Percentiles rank a stretch among this genome's conserved stretches.
Conservation (phyloP, 2,888 invertebrate genomes). For the Zygogramma bicolorata region DNA sequence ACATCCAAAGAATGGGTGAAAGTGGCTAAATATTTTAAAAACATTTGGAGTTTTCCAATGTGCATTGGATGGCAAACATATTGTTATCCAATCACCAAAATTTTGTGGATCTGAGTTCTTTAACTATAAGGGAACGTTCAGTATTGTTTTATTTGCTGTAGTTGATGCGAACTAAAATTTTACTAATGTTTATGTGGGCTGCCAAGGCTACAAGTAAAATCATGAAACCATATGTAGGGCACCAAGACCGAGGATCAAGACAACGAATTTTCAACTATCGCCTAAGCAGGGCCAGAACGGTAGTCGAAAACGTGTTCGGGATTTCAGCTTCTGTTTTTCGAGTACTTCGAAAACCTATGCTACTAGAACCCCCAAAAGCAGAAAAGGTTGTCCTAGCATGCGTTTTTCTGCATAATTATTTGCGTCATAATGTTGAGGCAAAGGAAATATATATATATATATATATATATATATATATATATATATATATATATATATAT, state of each 20-base stretch:
- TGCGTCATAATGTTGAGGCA: background rate
- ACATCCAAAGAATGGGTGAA: background rate
- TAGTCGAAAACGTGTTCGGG: background rate
- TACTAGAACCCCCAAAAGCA: too few relatives aligned
- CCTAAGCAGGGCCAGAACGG: background rate
- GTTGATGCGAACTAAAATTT: conserved; percentile 3
- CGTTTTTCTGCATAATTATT: too few relatives aligned
- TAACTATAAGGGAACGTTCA: background rate
- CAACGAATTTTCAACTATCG: background rate
- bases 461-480: too few relatives aligned
- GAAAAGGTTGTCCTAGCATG: too few relatives aligned
- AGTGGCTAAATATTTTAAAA: background rate
- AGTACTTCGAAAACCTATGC: background rate
- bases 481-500: too few relatives aligned
- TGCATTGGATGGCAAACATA: background rate
- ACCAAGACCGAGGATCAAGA: background rate
- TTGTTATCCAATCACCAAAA: background rate
- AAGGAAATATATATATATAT: background rate
- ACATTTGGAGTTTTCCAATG: background rate
- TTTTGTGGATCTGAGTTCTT: background rate
- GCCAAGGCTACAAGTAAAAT: background rate
- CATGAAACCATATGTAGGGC: background rate
- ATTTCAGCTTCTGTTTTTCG: background rate
- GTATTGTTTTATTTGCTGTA: background rate
- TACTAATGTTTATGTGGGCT: background rate